Base-by-base conservation (phyloP, 1,140 invertebrate genomes). In the Lasaia peninsularis region DNA sequence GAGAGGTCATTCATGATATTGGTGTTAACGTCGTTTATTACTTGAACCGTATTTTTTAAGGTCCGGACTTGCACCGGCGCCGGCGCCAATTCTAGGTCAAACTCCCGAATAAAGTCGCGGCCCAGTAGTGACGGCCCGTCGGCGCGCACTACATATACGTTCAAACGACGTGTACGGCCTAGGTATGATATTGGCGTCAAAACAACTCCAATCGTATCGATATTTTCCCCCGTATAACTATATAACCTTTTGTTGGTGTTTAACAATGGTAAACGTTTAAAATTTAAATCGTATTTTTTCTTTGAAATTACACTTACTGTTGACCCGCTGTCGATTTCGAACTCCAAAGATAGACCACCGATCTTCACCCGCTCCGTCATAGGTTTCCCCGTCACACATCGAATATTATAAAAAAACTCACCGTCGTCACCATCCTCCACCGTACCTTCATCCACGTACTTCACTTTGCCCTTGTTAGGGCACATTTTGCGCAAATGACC, bases 301-400 rank as follows among this genome's bases (percentile, higher is more conserved):
- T 59, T 34, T 2, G 62, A 63, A 2, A 67, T 67, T n/a, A 58
- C 62, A 3, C 52, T 68, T 4, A 68, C 62, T 12, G 66, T 62
- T 7, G 66, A 65, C 16, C 63, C 62, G 18, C 63, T 69, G 62
- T 69, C 62, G n/a, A 65, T 60, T 57, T 62, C 56, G 21, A 65
- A 68, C 21, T 65, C 50, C 33, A 68, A 44, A 50, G n/a, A 1
- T 48, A 65, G 10, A 48, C 57, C 62, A 12, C 50, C 10, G n/a
- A 64, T 14, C 10, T 20, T 32, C 1, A 68, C 48, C 5, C 37
- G 50, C 34, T 59, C 58, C 6, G 54, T 58, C 62, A 65, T 60
- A 14, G 58, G 63, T 51, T 65, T 44, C 1, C 62, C 56, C 34
- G 33, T 21, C 2, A 31, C 16, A 8, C n/a, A 63, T 1, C 57